Percentiles rank a stretch among this genome's conserved stretches.
These are phyloP conservation scores for Tamias sibiricus DNA, from an alignment of 2,113 vertebrate genomes.

Conservation along the genomic window DNA sequence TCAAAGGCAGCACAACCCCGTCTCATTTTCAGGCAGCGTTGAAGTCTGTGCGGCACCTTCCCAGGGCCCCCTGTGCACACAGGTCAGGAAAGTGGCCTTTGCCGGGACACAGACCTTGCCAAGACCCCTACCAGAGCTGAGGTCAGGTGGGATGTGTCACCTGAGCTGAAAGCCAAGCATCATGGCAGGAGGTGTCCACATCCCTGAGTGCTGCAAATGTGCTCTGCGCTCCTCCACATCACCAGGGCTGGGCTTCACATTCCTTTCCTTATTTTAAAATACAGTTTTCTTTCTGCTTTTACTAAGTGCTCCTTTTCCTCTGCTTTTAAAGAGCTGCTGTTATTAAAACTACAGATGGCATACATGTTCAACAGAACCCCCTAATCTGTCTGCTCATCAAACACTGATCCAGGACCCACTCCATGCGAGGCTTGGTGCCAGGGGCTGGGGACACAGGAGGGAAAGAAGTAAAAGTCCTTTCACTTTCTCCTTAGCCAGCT, in stretches of 20 bases:
- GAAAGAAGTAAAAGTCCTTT: background rate
- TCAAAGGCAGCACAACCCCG: background rate
- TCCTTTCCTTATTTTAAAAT: background rate
- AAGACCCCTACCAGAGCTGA: background rate
- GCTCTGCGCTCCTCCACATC: background rate
- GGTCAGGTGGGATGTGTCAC: background rate
- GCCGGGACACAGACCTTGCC: background rate
- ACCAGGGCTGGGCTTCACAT: background rate
- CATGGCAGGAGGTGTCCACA: background rate
- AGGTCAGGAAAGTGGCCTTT: accelerated
- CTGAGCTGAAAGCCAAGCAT: background rate
- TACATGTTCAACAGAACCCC: accelerated
- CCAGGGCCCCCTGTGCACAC: background rate
- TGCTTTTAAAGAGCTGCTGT: background rate
- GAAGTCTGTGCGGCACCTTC: background rate
- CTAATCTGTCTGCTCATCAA: background rate
- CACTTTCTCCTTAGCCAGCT: background rate
- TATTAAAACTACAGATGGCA: background rate
- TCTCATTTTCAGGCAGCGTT: background rate
- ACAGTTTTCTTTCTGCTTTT: background rate
- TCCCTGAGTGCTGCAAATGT: background rate
- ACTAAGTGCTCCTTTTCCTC: background rate
- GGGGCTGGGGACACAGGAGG: background rate
- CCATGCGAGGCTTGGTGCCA: accelerated
- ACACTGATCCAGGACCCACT: no score